Percentiles rank a stretch among this genome's conserved stretches.
These are phyloP conservation scores for Vulpes ferrilata DNA, from an alignment of 2,113 vertebrate species.

Conservation along the genomic window DNA sequence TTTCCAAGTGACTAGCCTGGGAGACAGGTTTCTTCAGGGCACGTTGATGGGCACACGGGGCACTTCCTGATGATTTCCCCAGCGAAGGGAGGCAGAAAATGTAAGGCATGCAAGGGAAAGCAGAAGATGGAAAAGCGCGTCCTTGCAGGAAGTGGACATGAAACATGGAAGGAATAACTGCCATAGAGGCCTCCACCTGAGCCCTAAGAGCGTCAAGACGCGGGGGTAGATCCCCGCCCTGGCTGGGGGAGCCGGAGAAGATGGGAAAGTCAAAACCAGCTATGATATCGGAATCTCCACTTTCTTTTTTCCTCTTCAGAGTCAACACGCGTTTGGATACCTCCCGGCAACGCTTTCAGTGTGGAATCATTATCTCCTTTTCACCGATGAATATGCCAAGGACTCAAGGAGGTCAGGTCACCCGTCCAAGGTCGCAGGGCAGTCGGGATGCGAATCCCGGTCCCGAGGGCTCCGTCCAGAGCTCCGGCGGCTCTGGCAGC, in stretches of 20 bases:
- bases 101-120: background rate
- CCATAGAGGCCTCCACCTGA: background rate
- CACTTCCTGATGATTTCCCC: background rate
- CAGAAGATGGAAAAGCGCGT: conserved; percentile 32
- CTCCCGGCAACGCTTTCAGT: background rate
- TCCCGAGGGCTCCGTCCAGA: background rate
- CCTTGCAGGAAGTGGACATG: background rate
- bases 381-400: background rate
- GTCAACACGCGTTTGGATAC: background rate
- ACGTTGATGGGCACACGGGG: background rate
- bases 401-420: background rate
- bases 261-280: background rate
- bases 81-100: background rate
- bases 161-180: background rate
- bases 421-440: background rate
- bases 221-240: background rate
- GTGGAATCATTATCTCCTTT: background rate
- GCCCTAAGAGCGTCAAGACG: background rate
- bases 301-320: background rate
- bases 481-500: background rate
- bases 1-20: background rate
- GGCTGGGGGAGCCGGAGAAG: background rate
- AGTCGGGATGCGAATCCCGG: background rate
- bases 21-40: background rate
- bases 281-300: background rate